Evolutionary conservation across 2,888 invertebrate genomes (phyloP).

Genomic region (Drosophila borealis): DNA sequence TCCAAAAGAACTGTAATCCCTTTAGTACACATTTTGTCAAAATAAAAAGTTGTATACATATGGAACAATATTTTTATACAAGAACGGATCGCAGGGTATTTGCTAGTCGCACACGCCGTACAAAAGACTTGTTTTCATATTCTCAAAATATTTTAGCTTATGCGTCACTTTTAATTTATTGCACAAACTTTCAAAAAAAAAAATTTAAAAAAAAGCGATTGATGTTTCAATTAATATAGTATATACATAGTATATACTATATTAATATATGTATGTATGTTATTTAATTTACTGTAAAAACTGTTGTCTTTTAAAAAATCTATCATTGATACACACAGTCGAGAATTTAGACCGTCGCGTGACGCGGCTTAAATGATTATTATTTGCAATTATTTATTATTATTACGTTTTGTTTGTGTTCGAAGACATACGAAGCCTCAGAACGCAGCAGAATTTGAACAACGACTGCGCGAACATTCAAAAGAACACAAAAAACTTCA

Average conservation of each 20-base stretch:
- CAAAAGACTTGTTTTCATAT: background rate
- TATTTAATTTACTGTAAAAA: background rate
- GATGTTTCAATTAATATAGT: background rate
- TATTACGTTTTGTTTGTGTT: constrained; percentile 16
- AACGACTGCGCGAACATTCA: constrained; percentile 45
- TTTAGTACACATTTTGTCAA: no score
- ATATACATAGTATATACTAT: no score
- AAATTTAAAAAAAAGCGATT: background rate
- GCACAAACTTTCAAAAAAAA: constrained; percentile 31
- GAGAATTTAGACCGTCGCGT: constrained; percentile 33
- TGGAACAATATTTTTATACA: background rate
- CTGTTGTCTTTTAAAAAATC: background rate
- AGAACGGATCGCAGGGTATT: constrained; percentile 8
- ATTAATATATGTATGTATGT: background rate
- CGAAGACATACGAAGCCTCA: constrained; percentile 28
- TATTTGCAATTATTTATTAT: constrained; percentile 1
- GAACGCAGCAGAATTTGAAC: constrained; percentile 38
- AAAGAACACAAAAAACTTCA: constrained; percentile 28
- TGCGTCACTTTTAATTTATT: constrained; percentile 32
- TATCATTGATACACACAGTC: background rate
- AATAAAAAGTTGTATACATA: no score
- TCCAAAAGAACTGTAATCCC: no score
- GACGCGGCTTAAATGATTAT: constrained; percentile 15
- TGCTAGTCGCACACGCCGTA: background rate
- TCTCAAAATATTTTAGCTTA: constrained; percentile 6